Percentiles rank a stretch among this genome's conserved stretches.
These are phyloP conservation scores for Plotosus lineatus DNA, from an alignment of 2,113 vertebrate species.

Conservation along the genomic window DNA sequence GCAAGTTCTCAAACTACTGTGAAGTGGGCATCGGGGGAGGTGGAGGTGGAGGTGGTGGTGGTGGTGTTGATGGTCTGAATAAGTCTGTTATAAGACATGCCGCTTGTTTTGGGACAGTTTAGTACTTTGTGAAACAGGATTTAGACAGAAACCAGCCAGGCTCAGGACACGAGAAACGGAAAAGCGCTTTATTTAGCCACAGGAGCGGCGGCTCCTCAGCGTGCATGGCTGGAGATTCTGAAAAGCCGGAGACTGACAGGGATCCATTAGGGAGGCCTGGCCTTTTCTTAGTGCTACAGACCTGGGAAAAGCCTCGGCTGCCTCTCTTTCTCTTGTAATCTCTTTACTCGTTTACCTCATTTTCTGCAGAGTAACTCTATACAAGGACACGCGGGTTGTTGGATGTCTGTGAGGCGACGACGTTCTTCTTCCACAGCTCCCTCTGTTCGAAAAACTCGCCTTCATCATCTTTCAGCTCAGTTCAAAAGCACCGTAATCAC, in stretches of 20 bases:
- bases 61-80: not conserved
- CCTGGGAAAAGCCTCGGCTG: constrained; percentile 40
- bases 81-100: constrained; percentile 5
- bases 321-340: constrained; percentile 33
- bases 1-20: not conserved
- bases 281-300: constrained; percentile 41
- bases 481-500: constrained; percentile 29
- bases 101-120: constrained; percentile 27
- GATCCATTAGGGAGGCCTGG: constrained; percentile 51
- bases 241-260: constrained; percentile 53
- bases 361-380: constrained; percentile 28
- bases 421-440: not conserved
- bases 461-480: constrained; percentile 6
- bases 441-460: constrained; percentile 16
- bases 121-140: constrained; percentile 39
- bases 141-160: constrained; percentile 20
- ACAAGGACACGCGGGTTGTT: constrained; percentile 25
- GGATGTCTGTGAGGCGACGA: constrained; percentile 19
- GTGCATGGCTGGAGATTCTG: constrained; percentile 54
- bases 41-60: too few relatives aligned
- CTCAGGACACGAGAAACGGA: constrained; percentile 46
- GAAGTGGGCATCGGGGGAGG: not conserved
- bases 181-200: constrained; percentile 53
- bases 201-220: constrained; percentile 45
- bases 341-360: constrained; percentile 27